Base-by-base conservation (phyloP, 2,797 vertebrate species). In the Anguilla megastoma region DNA sequence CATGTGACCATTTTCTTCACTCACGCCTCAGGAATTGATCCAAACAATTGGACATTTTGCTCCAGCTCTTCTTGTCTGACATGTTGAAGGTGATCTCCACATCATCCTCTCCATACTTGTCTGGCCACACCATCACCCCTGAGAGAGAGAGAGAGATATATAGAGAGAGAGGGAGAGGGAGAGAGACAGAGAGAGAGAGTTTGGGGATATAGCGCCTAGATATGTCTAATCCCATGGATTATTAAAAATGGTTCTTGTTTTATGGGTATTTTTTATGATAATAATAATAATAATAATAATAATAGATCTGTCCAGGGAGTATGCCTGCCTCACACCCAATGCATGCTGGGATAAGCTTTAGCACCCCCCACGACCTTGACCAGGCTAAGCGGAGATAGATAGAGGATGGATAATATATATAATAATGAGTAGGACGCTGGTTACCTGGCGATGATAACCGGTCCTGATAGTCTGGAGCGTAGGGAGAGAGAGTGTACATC, bases 71-170 rank as follows among this genome's bases (percentile, higher is more conserved):
- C 87, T 95, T 95, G 85, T 97, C 89, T 0, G 97, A 97, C 21
- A 91, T 12, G 0, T 98, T 98, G 94, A 97, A 98, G 90, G 58
- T 90, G 76, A 99, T 96, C 86, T 95, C 95, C 33, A 98, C 58
- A 0, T 92, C 91, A 91, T 96, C 96, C 0, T 97, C 96, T 0
- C 95, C 96, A 0, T 97, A 98, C 0, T 94, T 93, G 5, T 98
- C 93, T 0, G 97, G 97, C 91, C 97, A 95, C 90, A 97, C 94
- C 30, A 97, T 98, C 76, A 98, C 98, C 79, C 97, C 98, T 98
- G 18, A 5, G 0, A 12, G 60, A 76, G 85, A 54, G 27, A 14
- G 48, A 89, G 3, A 74, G 30, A 58, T 21, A 84, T 48, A 88
- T 24, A 85, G 83, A 88, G n/a, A 76, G 30, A 86, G n/a, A 52